Evolutionary conservation across 2,797 vertebrate genomes (phyloP).

Genomic region (Sternotherus odoratus): DNA sequence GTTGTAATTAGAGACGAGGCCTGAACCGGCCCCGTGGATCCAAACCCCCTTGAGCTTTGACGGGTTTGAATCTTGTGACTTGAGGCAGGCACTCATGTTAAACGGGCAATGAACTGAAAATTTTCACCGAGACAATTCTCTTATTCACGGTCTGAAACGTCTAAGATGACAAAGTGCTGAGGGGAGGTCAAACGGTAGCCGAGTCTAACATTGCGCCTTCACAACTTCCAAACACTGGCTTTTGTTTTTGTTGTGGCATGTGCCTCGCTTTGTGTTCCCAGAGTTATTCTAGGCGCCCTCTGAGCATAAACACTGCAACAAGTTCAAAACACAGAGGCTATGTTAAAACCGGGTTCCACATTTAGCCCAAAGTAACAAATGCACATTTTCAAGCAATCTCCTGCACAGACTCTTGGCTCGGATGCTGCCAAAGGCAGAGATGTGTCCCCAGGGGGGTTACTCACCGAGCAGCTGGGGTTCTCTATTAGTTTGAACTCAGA

Average conservation of each 20-base stretch:
- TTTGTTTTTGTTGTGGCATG: background rate
- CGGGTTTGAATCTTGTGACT: background rate
- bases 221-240: background rate
- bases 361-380: background rate
- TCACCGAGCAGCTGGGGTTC: background rate
- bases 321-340: background rate
- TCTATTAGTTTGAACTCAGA: background rate
- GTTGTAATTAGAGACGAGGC: background rate
- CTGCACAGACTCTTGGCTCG: background rate
- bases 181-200: background rate
- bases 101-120: background rate
- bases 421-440: background rate
- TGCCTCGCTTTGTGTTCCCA: background rate
- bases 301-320: background rate
- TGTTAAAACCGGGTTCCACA: background rate
- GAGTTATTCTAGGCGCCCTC: rapidly evolving
- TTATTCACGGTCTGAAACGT: background rate
- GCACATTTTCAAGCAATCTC: background rate
- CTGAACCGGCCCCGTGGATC: rapidly evolving
- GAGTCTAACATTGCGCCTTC: background rate
- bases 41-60: background rate
- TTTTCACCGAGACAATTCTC: background rate
- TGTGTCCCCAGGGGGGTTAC: background rate
- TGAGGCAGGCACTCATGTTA: background rate
- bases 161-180: background rate